phyloP scores from a whole-genome alignment of 2,113 vertebrate species.

The Tachysurus fulvidraco region DNA sequence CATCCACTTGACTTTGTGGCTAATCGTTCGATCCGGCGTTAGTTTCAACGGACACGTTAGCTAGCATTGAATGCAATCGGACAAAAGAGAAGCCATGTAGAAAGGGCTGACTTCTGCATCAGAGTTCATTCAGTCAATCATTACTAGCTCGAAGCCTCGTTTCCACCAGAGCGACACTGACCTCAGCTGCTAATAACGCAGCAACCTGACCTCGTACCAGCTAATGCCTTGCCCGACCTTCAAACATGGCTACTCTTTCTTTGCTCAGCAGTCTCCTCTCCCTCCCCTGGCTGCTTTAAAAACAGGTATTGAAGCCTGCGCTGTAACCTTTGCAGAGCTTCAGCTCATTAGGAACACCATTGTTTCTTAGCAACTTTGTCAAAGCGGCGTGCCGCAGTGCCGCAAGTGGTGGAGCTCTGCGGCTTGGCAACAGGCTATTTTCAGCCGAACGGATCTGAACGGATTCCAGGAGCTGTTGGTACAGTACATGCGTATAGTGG shows the following conservation, averaged over 20 bases:
- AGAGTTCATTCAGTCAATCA: conserved; percentile 1
- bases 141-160: neutral
- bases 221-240: conserved; percentile 23
- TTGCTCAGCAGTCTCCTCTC: conserved; percentile 15
- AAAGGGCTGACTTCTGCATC: neutral
- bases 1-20: neutral
- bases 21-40: neutral
- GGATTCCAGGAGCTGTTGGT: conserved; percentile 66
- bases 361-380: conserved; percentile 53
- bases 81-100: neutral
- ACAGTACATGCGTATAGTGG: conserved; percentile 54
- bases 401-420: conserved; percentile 21
- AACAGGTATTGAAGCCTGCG: conserved; percentile 10
- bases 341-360: conserved; percentile 47
- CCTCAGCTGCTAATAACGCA: conserved; percentile 25
- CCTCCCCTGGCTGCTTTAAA: conserved; percentile 20
- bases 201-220: neutral
- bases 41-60: neutral
- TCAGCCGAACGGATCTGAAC: conserved; percentile 53
- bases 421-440: conserved; percentile 65
- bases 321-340: conserved; percentile 41
- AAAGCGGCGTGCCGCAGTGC: conserved; percentile 29
- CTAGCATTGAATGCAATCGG: neutral
- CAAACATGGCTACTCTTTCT: conserved; percentile 20
- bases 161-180: conserved; percentile 4